These are phyloP conservation scores for Anodontia alba DNA, from an alignment of 2,888 invertebrate species.

Conservation along the genomic window DNA sequence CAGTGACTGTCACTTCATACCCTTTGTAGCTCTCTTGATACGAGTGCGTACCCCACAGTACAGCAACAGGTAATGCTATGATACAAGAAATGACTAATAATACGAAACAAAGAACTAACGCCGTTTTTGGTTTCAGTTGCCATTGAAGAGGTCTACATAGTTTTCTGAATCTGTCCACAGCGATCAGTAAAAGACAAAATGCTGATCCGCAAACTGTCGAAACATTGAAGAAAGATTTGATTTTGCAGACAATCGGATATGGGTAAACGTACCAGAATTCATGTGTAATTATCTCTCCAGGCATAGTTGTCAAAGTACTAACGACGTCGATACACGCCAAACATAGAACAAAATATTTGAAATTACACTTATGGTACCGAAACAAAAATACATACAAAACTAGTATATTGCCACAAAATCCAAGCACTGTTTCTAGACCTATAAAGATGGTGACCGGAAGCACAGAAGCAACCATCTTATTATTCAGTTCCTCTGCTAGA, in stretches of 20 bases:
- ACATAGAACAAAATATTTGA: conserved; percentile 54
- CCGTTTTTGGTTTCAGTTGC: conserved; percentile 32
- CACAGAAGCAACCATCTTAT: conserved; percentile 33
- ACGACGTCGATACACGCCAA: conserved; percentile 44
- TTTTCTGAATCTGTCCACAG: conserved; percentile 72
- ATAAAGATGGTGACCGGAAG: conserved; percentile 47
- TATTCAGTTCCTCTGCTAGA: conserved; percentile 43
- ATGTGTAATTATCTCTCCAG: conserved; percentile 52
- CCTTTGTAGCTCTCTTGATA: conserved; percentile 16
- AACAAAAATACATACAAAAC: conserved; percentile 51
- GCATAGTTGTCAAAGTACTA: conserved; percentile 49
- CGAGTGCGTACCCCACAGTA: conserved; percentile 50
- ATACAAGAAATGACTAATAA: conserved; percentile 29
- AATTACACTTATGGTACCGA: conserved; percentile 48
- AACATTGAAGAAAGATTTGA: conserved; percentile 58
- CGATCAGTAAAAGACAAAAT: conserved; percentile 67
- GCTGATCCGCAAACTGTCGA: conserved; percentile 63
- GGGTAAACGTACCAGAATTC: conserved; percentile 53
- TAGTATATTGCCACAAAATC: conserved; percentile 49
- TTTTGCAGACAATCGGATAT: conserved; percentile 36
- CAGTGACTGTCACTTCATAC: conserved; percentile 28
- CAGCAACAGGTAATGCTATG: conserved; percentile 38
- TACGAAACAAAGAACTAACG: conserved; percentile 28
- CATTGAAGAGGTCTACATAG: conserved; percentile 68
- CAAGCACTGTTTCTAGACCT: conserved; percentile 39